phyloP scores from a whole-genome alignment of 2,888 invertebrate genomes.

The Gasteruption jaculator region DNA sequence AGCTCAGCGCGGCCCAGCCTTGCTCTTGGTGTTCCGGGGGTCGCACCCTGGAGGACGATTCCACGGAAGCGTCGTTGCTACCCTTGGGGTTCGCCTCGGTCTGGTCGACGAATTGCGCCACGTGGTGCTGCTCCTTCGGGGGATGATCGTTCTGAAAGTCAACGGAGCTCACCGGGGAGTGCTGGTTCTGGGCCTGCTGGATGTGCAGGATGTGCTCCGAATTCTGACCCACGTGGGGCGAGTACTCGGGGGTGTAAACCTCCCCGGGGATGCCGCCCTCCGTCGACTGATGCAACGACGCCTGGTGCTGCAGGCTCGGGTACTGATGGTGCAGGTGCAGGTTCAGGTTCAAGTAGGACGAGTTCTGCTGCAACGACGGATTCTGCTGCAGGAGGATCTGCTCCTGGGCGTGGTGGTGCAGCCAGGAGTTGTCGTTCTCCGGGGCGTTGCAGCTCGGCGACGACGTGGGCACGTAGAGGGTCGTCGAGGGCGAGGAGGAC shows the following conservation, averaged over 20 bases:
- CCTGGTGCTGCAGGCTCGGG: constrained; percentile 25
- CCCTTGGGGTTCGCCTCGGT: too few species aligned
- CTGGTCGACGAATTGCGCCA: too few species aligned
- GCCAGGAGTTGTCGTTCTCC: constrained; percentile 38
- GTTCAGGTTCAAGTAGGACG: constrained; percentile 48
- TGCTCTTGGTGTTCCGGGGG: constrained; percentile 25
- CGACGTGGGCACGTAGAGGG: constrained; percentile 41
- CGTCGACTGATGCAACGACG: constrained; percentile 58
- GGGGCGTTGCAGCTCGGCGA: constrained; percentile 28
- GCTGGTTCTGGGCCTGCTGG: too few species aligned
- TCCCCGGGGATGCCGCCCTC: constrained; percentile 26
- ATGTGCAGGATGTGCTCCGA: too few species aligned
- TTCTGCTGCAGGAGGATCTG: constrained; percentile 58
- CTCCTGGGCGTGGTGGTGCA: constrained; percentile 49
- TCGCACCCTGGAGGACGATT: too few species aligned
- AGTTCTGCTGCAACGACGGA: constrained; percentile 59
- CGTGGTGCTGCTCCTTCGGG: constrained; percentile 36
- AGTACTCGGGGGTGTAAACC: too few species aligned
- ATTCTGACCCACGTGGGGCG: too few species aligned
- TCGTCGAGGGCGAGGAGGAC: constrained; percentile 38
- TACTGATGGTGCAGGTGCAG: constrained; percentile 47
- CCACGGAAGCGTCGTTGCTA: too few species aligned
- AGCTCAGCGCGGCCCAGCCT: constrained; percentile 43
- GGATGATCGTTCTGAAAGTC: constrained; percentile 35
- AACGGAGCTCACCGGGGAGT: too few species aligned